These are phyloP conservation scores for Etia nguti DNA, from an alignment of 2,113 vertebrate genomes.

Conservation along the genomic window DNA sequence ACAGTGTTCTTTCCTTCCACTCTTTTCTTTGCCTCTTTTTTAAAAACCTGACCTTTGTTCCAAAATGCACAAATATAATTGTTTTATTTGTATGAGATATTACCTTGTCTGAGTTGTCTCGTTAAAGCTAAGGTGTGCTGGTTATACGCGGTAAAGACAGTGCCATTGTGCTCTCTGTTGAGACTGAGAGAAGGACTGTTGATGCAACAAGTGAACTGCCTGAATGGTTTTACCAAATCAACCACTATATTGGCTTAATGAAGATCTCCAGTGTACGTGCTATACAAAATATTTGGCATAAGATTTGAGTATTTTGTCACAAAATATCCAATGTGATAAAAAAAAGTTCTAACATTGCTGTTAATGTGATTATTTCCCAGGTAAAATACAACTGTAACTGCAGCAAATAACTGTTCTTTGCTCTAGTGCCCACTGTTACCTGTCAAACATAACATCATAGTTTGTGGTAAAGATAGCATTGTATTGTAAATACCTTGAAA, in stretches of 20 bases:
- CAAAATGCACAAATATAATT: not conserved
- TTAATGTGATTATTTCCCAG: slow-evolving; percentile 2
- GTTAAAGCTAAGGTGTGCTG: not conserved
- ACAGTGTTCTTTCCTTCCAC: slow-evolving; percentile 41
- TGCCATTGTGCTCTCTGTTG: slow-evolving; percentile 10
- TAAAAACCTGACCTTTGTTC: slow-evolving; percentile 1
- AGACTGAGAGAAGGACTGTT: not conserved
- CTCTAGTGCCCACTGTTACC: not conserved
- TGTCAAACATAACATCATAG: not conserved
- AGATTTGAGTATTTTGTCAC: not conserved
- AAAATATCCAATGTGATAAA: not conserved
- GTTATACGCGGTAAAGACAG: slow-evolving; percentile 26
- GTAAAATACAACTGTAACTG: not conserved
- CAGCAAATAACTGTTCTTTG: not conserved
- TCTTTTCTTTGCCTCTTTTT: slow-evolving; percentile 22
- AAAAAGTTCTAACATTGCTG: not conserved
- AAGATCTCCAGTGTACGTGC: not conserved
- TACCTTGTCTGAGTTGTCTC: slow-evolving; percentile 2
- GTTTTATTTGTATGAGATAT: slow-evolving; percentile 10
- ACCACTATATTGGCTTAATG: not conserved
- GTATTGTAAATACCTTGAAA: slow-evolving; percentile 5
- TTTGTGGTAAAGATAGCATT: not conserved
- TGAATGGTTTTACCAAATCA: slow-evolving; percentile 3
- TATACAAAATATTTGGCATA: slow-evolving; percentile 14
- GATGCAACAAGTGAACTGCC: not conserved